A percentile compares a stretch with the other conserved stretches of the same genome.
Conservation (phyloP, 2,888 invertebrate genomes). For the Tryphoninae sp. region DNA sequence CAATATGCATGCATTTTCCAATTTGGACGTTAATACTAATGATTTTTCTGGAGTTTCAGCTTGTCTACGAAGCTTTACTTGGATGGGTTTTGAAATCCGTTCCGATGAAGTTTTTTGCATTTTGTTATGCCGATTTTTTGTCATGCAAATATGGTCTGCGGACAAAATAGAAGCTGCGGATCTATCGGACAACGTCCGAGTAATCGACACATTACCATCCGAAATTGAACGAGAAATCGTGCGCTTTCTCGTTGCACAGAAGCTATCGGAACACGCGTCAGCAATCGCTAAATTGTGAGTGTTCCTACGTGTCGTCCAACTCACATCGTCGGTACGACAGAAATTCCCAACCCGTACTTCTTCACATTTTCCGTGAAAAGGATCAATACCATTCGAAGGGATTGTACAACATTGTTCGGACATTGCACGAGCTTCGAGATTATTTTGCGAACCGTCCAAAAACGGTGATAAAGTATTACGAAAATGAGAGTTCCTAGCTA, state of each 20-base stretch:
- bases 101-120: constrained; percentile 7
- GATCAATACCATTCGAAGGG: background rate
- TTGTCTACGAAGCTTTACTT: background rate
- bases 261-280: background rate
- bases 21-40: background rate
- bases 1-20: background rate
- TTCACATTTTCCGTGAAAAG: background rate
- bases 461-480: background rate
- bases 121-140: background rate
- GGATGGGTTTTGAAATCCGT: background rate
- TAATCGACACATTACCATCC: constrained; percentile 14
- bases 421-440: background rate
- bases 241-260: background rate
- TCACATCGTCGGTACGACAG: constrained; percentile 32
- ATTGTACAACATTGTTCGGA: background rate
- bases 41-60: constrained; percentile 22
- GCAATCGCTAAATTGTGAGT: background rate
- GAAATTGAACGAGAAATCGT: constrained; percentile 15
- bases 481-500: constrained; percentile 14
- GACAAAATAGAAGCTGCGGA: constrained; percentile 13
- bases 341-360: background rate
- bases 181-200: constrained; percentile 21
- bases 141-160: background rate
- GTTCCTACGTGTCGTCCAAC: background rate
- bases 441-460: background rate